Conservation (phyloP, 2,797 vertebrate genomes). For the Carcharodon carcharias region DNA sequence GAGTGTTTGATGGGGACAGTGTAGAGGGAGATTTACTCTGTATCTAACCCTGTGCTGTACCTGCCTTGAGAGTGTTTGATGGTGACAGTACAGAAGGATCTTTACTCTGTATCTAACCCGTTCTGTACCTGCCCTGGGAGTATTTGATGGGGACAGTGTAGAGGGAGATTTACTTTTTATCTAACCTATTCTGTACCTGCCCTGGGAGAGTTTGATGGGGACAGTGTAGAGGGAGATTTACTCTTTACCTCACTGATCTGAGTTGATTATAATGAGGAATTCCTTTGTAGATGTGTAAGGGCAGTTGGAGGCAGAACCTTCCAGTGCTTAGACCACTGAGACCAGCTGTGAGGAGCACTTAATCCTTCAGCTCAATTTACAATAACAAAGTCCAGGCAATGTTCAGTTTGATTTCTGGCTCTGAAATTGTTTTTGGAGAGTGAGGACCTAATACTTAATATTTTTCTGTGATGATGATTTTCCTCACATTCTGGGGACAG, state of each 20-base stretch:
- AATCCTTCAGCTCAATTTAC: background rate
- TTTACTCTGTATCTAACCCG: too few relatives aligned
- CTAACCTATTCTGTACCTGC: too few relatives aligned
- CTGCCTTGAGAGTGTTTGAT: too few relatives aligned
- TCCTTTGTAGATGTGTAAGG: background rate
- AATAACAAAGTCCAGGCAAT: background rate
- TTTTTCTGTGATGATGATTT: background rate
- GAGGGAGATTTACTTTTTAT: too few relatives aligned
- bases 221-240: too few relatives aligned
- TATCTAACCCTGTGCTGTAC: too few relatives aligned
- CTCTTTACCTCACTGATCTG: background rate
- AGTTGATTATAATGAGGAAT: background rate
- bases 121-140: too few relatives aligned
- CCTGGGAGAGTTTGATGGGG: too few relatives aligned
- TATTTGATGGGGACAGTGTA: too few relatives aligned
- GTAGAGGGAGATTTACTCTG: too few relatives aligned
- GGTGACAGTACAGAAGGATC: too few relatives aligned
- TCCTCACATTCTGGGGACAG: background rate
- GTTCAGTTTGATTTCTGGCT: background rate
- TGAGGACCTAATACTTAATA: background rate
- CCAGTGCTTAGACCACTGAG: background rate
- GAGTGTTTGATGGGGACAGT: too few relatives aligned
- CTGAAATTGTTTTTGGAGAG: background rate
- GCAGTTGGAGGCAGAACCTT: background rate
- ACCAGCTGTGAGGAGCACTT: background rate